These are phyloP conservation scores for Ophion ellenae DNA, from an alignment of 2,888 invertebrate species.

Conservation along the genomic window DNA sequence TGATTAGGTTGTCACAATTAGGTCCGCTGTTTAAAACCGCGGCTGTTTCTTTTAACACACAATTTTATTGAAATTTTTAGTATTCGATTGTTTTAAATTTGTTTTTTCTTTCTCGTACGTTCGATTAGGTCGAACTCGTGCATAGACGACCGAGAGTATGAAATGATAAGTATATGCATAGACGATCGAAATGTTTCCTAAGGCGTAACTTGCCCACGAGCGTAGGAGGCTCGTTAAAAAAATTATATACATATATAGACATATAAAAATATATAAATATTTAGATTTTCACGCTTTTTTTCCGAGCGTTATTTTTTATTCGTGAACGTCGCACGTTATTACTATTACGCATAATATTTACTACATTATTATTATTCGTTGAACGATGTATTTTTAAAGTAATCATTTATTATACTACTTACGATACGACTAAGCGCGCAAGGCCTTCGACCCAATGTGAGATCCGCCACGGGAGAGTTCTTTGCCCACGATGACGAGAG, in stretches of 20 bases:
- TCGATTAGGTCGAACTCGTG: slow-evolving; percentile 38
- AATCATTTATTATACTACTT: slow-evolving; percentile 39
- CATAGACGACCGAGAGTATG: slow-evolving; percentile 19
- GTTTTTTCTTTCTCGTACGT: slow-evolving; percentile 24
- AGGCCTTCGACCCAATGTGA: slow-evolving; percentile 56
- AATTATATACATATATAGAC: slow-evolving; percentile 65
- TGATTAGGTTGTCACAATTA: slow-evolving; percentile 55
- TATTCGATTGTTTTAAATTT: slow-evolving; percentile 49
- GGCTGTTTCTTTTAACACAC: slow-evolving; percentile 45
- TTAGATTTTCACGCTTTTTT: slow-evolving; percentile 71
- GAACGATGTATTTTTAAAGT: slow-evolving; percentile 57
- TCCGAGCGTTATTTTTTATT: slow-evolving; percentile 57
- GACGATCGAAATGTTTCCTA: slow-evolving; percentile 77
- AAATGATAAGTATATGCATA: not conserved
- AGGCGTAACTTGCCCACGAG: slow-evolving; percentile 77
- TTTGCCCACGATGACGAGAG: slow-evolving; percentile 38
- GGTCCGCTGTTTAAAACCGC: slow-evolving; percentile 54
- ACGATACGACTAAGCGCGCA: slow-evolving; percentile 30
- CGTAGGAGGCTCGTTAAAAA: slow-evolving; percentile 64
- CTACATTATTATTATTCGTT: slow-evolving; percentile 56
- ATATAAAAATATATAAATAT: slow-evolving; percentile 63
- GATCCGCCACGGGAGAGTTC: slow-evolving; percentile 82
- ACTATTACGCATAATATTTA: slow-evolving; percentile 54
- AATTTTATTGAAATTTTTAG: slow-evolving; percentile 40
- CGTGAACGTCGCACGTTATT: slow-evolving; percentile 55